Percentiles rank a stretch among this genome's conserved stretches.
phyloP scores from a whole-genome alignment of 1,140 invertebrate species.

The Hyles euphorbiae region DNA sequence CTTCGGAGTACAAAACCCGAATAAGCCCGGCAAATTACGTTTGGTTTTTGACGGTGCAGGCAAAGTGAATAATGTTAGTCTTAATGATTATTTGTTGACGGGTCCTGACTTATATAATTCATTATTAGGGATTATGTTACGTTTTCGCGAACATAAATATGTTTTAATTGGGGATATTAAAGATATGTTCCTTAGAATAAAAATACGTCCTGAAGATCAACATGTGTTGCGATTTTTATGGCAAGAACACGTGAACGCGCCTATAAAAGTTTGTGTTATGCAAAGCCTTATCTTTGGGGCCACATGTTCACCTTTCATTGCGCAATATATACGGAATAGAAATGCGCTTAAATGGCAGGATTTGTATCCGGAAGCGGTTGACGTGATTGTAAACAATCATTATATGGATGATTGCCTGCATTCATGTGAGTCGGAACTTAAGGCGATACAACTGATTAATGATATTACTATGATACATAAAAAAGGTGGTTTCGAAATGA shows the following conservation, averaged over 20 bases:
- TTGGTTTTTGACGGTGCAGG: conserved; percentile 37
- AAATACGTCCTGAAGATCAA: conserved; percentile 17
- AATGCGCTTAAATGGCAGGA: no score
- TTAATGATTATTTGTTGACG: conserved; percentile 32
- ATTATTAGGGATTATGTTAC: conserved; percentile 31
- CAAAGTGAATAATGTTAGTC: conserved; percentile 13
- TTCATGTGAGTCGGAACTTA: no score
- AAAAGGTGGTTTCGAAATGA: no score
- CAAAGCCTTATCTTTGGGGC: no score
- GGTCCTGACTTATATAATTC: conserved; percentile 32
- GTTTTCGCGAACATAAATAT: conserved; percentile 31
- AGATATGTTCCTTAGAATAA: conserved; percentile 29
- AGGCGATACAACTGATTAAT: no score
- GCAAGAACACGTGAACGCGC: conserved; percentile 8
- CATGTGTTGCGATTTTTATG: conserved; percentile 32
- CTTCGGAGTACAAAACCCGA: conserved; percentile 30
- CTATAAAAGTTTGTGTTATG: conserved; percentile 4
- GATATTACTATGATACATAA: no score
- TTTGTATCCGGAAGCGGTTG: no score
- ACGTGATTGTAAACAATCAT: no score
- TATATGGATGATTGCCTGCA: no score
- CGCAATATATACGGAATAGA: no score
- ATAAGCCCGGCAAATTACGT: conserved; percentile 29
- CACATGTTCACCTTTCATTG: no score
- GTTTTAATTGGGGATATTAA: conserved; percentile 28